Evolutionary conservation across 2,113 vertebrate genomes (phyloP).

Genomic region (Felis chaus): DNA sequence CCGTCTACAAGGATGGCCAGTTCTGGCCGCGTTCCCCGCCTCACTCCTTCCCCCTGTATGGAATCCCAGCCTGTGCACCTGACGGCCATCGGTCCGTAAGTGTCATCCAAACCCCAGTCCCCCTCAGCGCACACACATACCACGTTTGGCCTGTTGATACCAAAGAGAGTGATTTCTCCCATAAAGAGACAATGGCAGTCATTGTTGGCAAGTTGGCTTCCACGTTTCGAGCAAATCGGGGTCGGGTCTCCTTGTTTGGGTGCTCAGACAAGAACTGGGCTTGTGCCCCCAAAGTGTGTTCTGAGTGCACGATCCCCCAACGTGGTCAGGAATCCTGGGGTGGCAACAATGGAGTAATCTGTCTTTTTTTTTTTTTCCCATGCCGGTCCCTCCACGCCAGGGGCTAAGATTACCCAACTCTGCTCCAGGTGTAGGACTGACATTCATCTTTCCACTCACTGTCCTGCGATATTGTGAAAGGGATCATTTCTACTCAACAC

Average conservation of each 20-base stretch:
- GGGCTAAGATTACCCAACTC: not conserved
- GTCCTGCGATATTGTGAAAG: not conserved
- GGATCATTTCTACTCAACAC: not conserved
- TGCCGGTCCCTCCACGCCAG: not conserved
- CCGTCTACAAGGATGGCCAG: fast-evolving
- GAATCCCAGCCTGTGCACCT: not conserved
- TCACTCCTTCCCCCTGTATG: no score
- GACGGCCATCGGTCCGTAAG: fast-evolving
- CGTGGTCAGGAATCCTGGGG: fast-evolving
- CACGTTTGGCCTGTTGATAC: not conserved
- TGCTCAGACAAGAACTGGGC: not conserved
- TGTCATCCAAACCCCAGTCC: not conserved
- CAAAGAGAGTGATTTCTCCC: not conserved
- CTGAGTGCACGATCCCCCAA: not conserved
- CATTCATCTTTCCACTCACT: not conserved
- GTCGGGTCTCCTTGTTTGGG: not conserved
- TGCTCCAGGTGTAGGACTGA: slow-evolving; percentile 6
- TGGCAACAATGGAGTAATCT: not conserved
- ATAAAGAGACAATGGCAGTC: not conserved
- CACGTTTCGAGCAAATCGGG: not conserved
- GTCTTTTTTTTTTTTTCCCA: not conserved
- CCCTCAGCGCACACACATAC: not conserved
- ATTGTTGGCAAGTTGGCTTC: not conserved
- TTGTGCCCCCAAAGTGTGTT: not conserved
- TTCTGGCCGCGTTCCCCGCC: fast-evolving